Base-by-base conservation (phyloP, 2,113 vertebrate species). In the Colinus virginianus region DNA sequence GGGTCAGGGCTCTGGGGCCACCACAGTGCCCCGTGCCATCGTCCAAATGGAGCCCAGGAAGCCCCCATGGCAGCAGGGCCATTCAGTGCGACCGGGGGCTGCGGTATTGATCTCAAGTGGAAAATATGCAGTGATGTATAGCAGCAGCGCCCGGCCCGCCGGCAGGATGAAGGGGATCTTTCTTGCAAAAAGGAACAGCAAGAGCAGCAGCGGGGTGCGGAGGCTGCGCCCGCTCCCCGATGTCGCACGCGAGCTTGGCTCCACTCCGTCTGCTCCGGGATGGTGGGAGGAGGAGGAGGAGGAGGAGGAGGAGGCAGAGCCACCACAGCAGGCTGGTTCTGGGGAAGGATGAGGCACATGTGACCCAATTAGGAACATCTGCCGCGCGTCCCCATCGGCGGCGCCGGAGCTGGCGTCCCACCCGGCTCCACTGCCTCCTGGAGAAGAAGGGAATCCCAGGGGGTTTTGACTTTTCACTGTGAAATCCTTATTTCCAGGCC, bases 31-130 rank as follows among this genome's bases (percentile, higher is more conserved):
- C 40, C 0, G 1, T 59, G 55, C 36, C 26, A 11, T 58, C 63
- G 55, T 38, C 66, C 1, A 7, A 75, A 74, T 3, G 21, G 46
- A 30, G 88, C n/a, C 49, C 6, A 16, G 48, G 78, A 75, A 79
- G 78, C 49, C 14, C 67, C 68, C 51, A 66, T 5, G 72, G 22
- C 9, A 9, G 38, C 49, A 30, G 38, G 7, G 26, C 59, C 43
- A 38, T 80, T 77, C 49, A 71, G 88, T 88, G 88, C 5, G 1
- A 7, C 51, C 2, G 5, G 56, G 62, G 48, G 4, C 74, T 53
- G 78, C 1, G 56, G 88, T 53, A 59, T 90, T 87, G 92, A 93
- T 55, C 84, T 88, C 84, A 88, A 84, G 84, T 62, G 92, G 92
- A 94, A 94, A 94, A 43, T 84, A 90, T 80, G 88, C 26, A 5